Conservation (phyloP, 92 coral and sea anemone species). For the Porites cylindrica region DNA sequence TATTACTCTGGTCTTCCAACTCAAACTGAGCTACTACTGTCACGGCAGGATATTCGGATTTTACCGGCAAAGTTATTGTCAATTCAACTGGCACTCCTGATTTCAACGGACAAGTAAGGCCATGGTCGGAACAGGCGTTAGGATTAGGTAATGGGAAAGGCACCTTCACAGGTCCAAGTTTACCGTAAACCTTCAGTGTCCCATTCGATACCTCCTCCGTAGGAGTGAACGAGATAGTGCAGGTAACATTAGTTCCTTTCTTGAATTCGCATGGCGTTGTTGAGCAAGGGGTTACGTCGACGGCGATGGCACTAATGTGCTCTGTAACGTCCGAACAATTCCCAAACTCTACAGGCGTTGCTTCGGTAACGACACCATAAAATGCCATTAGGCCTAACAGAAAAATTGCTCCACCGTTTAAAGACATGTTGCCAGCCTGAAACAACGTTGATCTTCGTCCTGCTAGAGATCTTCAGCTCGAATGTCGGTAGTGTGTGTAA, state of each 20-base stretch:
- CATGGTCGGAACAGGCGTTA: constrained; percentile 48
- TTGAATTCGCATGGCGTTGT: constrained; percentile 50
- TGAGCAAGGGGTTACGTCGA: constrained; percentile 60
- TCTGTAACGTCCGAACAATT: neutral
- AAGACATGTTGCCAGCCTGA: neutral
- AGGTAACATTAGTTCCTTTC: constrained; percentile 48
- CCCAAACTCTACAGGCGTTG: neutral
- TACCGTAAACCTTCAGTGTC: constrained; percentile 40
- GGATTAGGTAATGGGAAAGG: constrained; percentile 51
- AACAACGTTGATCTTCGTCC: no score
- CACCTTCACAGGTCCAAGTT: neutral
- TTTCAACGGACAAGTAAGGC: constrained; percentile 59
- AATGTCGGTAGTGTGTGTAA: no score
- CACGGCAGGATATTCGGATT: constrained; percentile 21
- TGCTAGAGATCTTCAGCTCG: no score
- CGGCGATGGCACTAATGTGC: neutral
- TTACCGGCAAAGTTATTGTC: constrained; percentile 1
- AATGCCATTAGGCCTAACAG: neutral
- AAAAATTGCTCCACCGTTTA: neutral
- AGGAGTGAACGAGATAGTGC: constrained; percentile 49
- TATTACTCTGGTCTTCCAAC: neutral
- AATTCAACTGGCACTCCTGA: neutral
- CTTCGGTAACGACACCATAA: neutral
- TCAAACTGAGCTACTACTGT: constrained; percentile 24
- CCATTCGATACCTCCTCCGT: constrained; percentile 22